phyloP scores from a whole-genome alignment of 2,113 vertebrate genomes.

The Phyllostomus hastatus region DNA sequence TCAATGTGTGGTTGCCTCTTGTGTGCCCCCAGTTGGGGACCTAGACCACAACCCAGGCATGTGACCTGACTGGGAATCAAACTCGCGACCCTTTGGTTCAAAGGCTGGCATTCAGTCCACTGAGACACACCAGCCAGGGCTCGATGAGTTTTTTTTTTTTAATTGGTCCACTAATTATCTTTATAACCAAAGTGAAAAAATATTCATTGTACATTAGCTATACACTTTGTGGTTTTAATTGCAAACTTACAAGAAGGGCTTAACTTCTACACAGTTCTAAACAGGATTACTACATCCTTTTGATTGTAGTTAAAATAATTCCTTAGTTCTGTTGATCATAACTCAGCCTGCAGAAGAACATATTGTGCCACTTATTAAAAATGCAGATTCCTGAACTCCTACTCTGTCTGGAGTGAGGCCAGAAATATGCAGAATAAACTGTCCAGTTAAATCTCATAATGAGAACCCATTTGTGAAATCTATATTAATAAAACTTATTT shows the following conservation, averaged over 20 bases:
- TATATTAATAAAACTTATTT: neutral
- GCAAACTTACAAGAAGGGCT: neutral
- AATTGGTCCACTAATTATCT: neutral
- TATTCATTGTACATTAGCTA: neutral
- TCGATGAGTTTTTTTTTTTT: neutral
- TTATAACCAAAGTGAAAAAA: neutral
- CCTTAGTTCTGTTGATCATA: neutral
- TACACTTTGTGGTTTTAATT: neutral
- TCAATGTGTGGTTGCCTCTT: no score
- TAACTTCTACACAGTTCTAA: neutral
- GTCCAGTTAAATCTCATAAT: neutral
- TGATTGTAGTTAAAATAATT: neutral
- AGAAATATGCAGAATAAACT: neutral
- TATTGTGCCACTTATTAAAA: neutral
- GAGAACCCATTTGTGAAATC: conserved; percentile 15
- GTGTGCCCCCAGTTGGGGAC: no score
- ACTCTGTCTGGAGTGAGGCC: neutral
- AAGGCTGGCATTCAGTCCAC: no score
- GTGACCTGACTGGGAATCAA: no score
- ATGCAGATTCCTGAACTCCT: neutral
- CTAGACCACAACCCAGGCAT: no score
- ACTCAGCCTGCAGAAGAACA: neutral
- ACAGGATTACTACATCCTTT: neutral
- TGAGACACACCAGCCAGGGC: no score
- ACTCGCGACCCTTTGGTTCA: no score